Conservation (phyloP, 1,140 invertebrate species). For the Coptotermes formosanus region DNA sequence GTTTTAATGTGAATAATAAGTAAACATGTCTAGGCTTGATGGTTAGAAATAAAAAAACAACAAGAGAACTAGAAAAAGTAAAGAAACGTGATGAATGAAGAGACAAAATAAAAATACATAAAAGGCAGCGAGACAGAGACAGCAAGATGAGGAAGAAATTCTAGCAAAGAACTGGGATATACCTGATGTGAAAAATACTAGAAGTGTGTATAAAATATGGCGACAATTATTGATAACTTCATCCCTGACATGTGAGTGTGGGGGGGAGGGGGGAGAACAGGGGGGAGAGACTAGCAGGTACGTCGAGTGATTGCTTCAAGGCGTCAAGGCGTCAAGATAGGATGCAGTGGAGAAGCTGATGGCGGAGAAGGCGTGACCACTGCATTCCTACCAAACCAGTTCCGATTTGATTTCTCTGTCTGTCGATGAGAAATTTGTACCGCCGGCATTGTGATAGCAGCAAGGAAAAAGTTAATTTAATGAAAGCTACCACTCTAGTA, state of each 20-base stretch:
- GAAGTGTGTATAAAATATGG: conserved; percentile 21
- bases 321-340: neutral
- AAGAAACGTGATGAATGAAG: neutral
- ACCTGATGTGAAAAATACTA: conserved; percentile 28
- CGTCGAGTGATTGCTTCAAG: neutral
- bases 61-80: conserved; percentile 6
- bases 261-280: neutral
- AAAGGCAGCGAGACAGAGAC: neutral
- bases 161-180: neutral
- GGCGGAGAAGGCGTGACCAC: neutral
- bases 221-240: conserved; percentile 32
- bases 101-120: neutral
- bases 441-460: too few relatives aligned
- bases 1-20: neutral
- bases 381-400: neutral
- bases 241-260: conserved; percentile 21
- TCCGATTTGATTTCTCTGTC: too few relatives aligned
- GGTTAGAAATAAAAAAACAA: neutral
- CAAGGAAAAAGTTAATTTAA: too few relatives aligned
- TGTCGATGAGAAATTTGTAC: too few relatives aligned
- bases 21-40: neutral
- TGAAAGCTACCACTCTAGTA: too few relatives aligned
- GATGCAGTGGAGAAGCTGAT: neutral
- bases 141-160: conserved; percentile 11
- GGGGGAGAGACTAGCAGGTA: neutral